Evolutionary conservation across 2,113 vertebrate species (phyloP).

Genomic region (Erythrolamprus reginae): DNA sequence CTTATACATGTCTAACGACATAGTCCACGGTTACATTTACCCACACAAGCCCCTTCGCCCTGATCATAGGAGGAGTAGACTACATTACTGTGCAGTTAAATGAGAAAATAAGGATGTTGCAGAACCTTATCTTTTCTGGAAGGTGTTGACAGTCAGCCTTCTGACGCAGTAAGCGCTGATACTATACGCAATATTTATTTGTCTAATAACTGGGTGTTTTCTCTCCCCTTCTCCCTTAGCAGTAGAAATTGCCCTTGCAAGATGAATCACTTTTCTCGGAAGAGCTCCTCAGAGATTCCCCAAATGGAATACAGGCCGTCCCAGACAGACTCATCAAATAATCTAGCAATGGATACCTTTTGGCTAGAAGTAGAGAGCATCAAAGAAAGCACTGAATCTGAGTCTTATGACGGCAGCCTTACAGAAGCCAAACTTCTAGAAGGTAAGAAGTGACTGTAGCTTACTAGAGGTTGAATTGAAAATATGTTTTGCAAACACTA

Average conservation of each 20-base stretch:
- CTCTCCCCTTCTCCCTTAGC: constrained; percentile 36
- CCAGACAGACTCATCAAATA: constrained; percentile 66
- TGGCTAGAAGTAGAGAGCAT: constrained; percentile 87
- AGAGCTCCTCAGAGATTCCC: constrained; percentile 60
- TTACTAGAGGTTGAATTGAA: constrained; percentile 20
- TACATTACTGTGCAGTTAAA: constrained; percentile 14
- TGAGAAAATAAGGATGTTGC: constrained; percentile 19
- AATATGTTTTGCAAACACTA: neutral
- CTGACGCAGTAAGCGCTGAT: neutral
- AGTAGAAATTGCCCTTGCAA: constrained; percentile 63
- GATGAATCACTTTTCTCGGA: constrained; percentile 74
- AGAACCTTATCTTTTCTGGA: constrained; percentile 19
- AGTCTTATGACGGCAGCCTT: constrained; percentile 69
- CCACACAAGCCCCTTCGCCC: too few species aligned
- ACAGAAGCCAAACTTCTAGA: constrained; percentile 77
- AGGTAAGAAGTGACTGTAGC: constrained; percentile 64
- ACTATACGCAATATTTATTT: neutral
- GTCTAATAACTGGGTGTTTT: constrained; percentile 14
- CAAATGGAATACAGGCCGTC: constrained; percentile 59
- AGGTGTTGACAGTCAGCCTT: neutral
- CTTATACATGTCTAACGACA: too few species aligned
- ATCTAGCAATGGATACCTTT: constrained; percentile 80
- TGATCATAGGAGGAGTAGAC: neutral
- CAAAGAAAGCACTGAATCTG: constrained; percentile 68
- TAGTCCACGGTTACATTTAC: too few species aligned